Base-by-base conservation (phyloP, 2,797 vertebrate genomes). In the Rhyacichthys aspro region DNA sequence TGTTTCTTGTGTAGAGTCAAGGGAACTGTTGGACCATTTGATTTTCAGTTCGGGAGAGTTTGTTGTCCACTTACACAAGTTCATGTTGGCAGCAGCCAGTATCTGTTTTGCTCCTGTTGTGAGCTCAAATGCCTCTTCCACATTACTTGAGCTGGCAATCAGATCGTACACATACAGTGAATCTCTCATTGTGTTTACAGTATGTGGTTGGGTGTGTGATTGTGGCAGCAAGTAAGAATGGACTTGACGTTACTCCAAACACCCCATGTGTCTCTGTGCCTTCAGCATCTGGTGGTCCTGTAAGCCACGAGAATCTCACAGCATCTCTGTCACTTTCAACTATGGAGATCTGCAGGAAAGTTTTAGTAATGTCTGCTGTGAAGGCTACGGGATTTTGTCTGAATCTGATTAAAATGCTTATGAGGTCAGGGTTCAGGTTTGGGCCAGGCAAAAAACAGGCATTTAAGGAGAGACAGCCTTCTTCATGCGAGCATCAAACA, bases 281-380 rank as follows among this genome's bases (percentile, higher is more conserved):
- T 5, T 23, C 33, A 8, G 52, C 52, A 19, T 53, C 23, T 7
- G 10, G 41, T 18, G 38, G 23, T 38, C 45, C 45, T 28, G 45
- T 47, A 32, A 73, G 28, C 63, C 69, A 70, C 52, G 66, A 41
- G n/a, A 81, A 78, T 33, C 45, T 54, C 15, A 67, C 32, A 1
- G 43, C 52, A 34, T 63, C 47, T 34, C 50, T 55, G 36, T 72
- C 69, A 5, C 6, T 69, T 8, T 70, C 65, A 23, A 34, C 18
- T 1, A 73, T 41, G 0, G 34, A 34, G 3, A 74, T 68, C 8
- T 69, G 47, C 5, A 64, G 1, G 5, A 72, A 68, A 7, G 46
- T 55, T 38, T 76, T 76, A 0, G 57, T 65, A 0, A 70, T 63
- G 7, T 58, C 54, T 12, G 49, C 44, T 15, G 37, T 66, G 7